phyloP scores from a whole-genome alignment of 2,797 vertebrate genomes.

The Peromyscus melanophrys region DNA sequence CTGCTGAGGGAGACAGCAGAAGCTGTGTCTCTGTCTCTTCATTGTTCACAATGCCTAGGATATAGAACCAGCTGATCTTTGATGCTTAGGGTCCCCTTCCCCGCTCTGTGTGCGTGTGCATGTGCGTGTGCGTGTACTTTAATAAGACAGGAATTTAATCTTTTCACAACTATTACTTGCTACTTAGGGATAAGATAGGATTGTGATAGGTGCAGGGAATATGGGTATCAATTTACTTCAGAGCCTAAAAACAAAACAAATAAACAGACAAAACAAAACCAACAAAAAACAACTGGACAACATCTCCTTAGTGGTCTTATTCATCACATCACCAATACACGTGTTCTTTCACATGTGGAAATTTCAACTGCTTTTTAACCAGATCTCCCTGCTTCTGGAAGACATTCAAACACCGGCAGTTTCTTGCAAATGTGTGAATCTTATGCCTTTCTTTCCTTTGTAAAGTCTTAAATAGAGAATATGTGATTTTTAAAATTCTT shows the following conservation, averaged over 20 bases:
- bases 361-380: slow-evolving; percentile 28
- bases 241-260: background rate
- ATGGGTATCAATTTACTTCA: background rate
- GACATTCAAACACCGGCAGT: slow-evolving; percentile 67
- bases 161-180: background rate
- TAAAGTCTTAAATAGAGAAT: slow-evolving; percentile 61
- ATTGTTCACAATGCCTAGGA: background rate
- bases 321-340: slow-evolving; percentile 38
- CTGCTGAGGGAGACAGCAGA: background rate
- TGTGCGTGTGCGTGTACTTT: background rate
- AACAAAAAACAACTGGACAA: background rate
- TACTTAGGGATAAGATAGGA: background rate
- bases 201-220: background rate
- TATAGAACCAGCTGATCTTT: background rate
- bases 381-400: slow-evolving; percentile 42
- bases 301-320: slow-evolving; percentile 31
- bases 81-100: background rate
- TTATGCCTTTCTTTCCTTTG: slow-evolving; percentile 66
- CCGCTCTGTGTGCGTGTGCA: background rate
- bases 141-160: background rate
- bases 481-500: slow-evolving; percentile 46
- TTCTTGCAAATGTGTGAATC: slow-evolving; percentile 67
- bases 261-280: background rate
- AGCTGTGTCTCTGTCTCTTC: background rate
- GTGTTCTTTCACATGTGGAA: slow-evolving; percentile 28